These are phyloP conservation scores for Psittacula echo DNA, from an alignment of 2,797 vertebrate genomes.

Conservation along the genomic window DNA sequence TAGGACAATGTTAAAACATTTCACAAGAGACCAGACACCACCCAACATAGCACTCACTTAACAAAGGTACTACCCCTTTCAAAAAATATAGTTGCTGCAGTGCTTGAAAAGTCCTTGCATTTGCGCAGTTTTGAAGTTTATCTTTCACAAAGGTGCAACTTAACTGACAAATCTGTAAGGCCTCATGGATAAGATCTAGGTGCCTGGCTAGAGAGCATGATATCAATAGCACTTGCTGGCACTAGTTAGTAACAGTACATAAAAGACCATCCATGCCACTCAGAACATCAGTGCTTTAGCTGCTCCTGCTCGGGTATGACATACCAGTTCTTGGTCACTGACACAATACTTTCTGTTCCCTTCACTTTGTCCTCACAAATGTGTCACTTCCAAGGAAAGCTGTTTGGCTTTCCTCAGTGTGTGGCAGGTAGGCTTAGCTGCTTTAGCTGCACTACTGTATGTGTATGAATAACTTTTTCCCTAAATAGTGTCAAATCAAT, in stretches of 20 bases:
- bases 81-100: not conserved
- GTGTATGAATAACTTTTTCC: not conserved
- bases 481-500: not conserved
- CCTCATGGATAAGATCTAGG: not conserved
- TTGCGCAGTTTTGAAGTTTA: not conserved
- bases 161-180: not conserved
- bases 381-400: not conserved
- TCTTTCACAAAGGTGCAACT: not conserved
- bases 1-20: not conserved
- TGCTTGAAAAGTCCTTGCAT: not conserved
- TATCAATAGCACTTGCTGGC: not conserved
- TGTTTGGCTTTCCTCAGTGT: not conserved
- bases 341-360: not conserved
- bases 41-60: not conserved
- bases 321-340: not conserved
- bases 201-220: not conserved
- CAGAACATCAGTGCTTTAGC: not conserved
- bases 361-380: not conserved
- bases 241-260: not conserved
- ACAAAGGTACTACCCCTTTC: not conserved
- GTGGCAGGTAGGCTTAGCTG: not conserved
- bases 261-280: not conserved
- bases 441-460: not conserved
- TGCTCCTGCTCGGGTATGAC: accelerated
- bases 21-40: not conserved